Evolutionary conservation across 2,797 vertebrate genomes (phyloP).

Genomic region (Chiroxiphia lanceolata): DNA sequence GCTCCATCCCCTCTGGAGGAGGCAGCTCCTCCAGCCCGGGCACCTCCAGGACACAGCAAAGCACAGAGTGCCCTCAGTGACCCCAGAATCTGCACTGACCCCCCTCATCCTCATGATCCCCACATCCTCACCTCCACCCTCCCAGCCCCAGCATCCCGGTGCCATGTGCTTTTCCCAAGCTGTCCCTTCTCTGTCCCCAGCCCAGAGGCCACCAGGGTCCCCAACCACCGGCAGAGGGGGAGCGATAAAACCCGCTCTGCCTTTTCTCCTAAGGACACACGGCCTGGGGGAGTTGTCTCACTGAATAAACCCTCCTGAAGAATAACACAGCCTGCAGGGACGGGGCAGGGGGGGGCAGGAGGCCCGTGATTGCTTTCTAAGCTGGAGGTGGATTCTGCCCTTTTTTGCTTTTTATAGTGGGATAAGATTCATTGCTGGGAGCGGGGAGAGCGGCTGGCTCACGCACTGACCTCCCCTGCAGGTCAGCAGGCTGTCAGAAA

Average conservation of each 20-base stretch:
- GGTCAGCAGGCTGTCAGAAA: slow-evolving; percentile 69
- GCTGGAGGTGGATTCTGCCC: neutral
- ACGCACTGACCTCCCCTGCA: slow-evolving; percentile 56
- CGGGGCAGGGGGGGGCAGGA: rapidly evolving
- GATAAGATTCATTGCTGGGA: slow-evolving; percentile 58
- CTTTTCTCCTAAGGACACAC: neutral
- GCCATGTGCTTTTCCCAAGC: neutral
- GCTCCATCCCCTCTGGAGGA: neutral
- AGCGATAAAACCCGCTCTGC: neutral
- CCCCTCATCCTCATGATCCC: neutral
- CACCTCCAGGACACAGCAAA: neutral
- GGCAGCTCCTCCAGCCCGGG: neutral
- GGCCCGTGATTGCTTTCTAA: neutral
- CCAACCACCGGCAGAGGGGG: rapidly evolving
- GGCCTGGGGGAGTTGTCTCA: neutral
- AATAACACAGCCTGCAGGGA: neutral
- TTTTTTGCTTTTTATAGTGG: slow-evolving; percentile 36
- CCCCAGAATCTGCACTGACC: neutral
- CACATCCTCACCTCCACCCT: neutral
- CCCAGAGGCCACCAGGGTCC: neutral
- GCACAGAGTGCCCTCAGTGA: rapidly evolving
- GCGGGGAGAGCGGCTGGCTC: slow-evolving; percentile 39
- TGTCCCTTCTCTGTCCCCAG: neutral
- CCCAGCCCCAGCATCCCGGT: neutral
- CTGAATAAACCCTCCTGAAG: slow-evolving; percentile 14